phyloP scores from a whole-genome alignment of 1,140 invertebrate species.

The Adelges cooleyi region DNA sequence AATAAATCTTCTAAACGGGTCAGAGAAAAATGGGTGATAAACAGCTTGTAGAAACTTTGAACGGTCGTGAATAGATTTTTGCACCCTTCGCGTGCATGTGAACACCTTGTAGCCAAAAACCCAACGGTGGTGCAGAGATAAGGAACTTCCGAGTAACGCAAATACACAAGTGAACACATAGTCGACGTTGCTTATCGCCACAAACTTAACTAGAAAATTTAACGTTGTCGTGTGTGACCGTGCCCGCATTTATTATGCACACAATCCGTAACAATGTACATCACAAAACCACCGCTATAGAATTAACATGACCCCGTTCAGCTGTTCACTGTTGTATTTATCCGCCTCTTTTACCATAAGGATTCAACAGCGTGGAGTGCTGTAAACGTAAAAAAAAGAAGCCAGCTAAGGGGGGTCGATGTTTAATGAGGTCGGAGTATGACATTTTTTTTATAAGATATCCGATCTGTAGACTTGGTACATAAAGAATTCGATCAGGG shows the following conservation, averaged over 20 bases:
- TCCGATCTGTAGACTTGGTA: too few species aligned
- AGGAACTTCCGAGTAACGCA: background rate
- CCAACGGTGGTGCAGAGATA: background rate
- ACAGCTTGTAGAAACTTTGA: slow-evolving; percentile 9
- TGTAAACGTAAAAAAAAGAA: too few species aligned
- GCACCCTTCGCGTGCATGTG: background rate
- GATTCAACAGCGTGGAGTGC: too few species aligned
- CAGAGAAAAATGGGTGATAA: background rate
- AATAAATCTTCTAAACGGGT: slow-evolving; percentile 21
- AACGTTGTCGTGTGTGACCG: background rate
- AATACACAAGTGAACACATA: background rate
- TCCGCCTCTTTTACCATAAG: too few species aligned
- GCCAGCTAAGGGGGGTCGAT: too few species aligned
- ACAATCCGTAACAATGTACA: background rate
- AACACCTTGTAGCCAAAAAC: too few species aligned
- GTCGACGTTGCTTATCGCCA: background rate
- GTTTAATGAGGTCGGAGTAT: too few species aligned
- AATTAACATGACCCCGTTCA: too few species aligned
- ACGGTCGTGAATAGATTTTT: background rate
- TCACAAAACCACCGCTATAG: too few species aligned
- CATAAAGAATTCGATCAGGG: too few species aligned
- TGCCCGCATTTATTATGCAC: background rate
- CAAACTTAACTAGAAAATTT: slow-evolving; percentile 7
- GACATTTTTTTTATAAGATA: too few species aligned
- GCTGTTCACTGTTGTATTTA: too few species aligned